Evolutionary conservation across 1,140 invertebrate species (phyloP).

Genomic region (Homalodisca vitripennis): DNA sequence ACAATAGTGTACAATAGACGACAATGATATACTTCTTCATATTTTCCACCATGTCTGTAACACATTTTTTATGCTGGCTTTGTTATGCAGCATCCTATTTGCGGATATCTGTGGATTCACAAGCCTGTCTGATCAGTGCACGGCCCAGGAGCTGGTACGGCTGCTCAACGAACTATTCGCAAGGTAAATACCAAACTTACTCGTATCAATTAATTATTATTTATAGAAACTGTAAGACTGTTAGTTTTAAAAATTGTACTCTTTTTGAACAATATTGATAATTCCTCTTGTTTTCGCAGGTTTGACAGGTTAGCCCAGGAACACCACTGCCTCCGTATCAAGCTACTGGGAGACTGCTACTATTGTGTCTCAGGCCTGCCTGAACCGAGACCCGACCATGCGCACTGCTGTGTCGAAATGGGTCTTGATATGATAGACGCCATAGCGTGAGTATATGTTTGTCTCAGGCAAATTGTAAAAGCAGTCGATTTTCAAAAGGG

Average conservation of each 20-base stretch:
- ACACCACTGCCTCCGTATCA: conserved; percentile 90
- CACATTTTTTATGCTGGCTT: too few relatives aligned
- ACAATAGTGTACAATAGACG: too few relatives aligned
- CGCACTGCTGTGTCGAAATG: conserved; percentile 94
- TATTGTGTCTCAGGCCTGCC: conserved; percentile 92
- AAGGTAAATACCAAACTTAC: conserved; percentile 61
- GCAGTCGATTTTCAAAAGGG: too few relatives aligned
- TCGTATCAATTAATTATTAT: too few relatives aligned
- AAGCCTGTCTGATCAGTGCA: conserved; percentile 90
- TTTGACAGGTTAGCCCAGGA: conserved; percentile 90
- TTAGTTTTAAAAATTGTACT: too few relatives aligned
- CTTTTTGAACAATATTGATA: too few relatives aligned
- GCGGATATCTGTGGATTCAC: conserved; percentile 99
- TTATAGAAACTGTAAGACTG: too few relatives aligned
- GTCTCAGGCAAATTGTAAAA: too few relatives aligned
- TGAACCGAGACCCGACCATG: conserved; percentile 85
- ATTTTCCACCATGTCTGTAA: too few relatives aligned
- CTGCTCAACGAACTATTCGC: conserved; percentile 96
- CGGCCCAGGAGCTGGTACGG: conserved; percentile 91
- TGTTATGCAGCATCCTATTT: conserved; percentile 85
- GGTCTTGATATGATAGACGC: conserved; percentile 96
- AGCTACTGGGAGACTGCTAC: conserved; percentile 92
- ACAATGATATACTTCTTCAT: too few relatives aligned
- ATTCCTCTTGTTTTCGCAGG: too few relatives aligned
- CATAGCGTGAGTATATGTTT: conserved; percentile 74